phyloP scores from a whole-genome alignment of 2,888 invertebrate genomes.

The Hololepta plana region DNA sequence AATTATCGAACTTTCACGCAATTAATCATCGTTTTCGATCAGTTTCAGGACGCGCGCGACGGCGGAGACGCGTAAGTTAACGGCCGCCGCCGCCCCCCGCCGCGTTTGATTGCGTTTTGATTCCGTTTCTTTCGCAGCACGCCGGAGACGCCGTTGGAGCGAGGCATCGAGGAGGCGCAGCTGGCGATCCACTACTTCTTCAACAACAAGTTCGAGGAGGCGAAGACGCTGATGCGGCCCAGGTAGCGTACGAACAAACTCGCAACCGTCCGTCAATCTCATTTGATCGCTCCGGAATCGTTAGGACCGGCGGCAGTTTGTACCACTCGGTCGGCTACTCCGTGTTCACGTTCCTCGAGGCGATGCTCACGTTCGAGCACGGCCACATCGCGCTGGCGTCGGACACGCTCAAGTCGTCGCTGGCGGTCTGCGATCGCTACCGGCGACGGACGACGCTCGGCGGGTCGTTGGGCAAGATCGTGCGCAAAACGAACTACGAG shows the following conservation, averaged over 20 bases:
- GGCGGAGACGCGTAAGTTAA: too few relatives aligned
- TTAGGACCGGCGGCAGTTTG: slow-evolving; percentile 62
- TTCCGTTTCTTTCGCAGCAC: too few relatives aligned
- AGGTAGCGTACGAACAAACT: slow-evolving; percentile 33
- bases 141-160: slow-evolving; percentile 42
- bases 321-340: slow-evolving; percentile 84
- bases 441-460: slow-evolving; percentile 52
- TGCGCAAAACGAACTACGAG: slow-evolving; percentile 58
- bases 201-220: slow-evolving; percentile 76
- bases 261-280: slow-evolving; percentile 1
- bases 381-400: slow-evolving; percentile 56
- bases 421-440: slow-evolving; percentile 58
- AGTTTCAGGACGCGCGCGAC: too few relatives aligned
- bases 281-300: slow-evolving; percentile 9
- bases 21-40: too few relatives aligned
- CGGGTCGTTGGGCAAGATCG: slow-evolving; percentile 67
- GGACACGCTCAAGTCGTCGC: slow-evolving; percentile 54
- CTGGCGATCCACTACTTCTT: slow-evolving; percentile 76
- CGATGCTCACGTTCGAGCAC: slow-evolving; percentile 82
- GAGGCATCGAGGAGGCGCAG: slow-evolving; percentile 59
- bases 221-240: slow-evolving; percentile 59
- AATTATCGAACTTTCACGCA: too few relatives aligned
- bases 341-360: slow-evolving; percentile 81
- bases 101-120: too few relatives aligned
- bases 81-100: too few relatives aligned